Conservation (phyloP, 2,888 invertebrate species). For the Drosophila histrio region DNA sequence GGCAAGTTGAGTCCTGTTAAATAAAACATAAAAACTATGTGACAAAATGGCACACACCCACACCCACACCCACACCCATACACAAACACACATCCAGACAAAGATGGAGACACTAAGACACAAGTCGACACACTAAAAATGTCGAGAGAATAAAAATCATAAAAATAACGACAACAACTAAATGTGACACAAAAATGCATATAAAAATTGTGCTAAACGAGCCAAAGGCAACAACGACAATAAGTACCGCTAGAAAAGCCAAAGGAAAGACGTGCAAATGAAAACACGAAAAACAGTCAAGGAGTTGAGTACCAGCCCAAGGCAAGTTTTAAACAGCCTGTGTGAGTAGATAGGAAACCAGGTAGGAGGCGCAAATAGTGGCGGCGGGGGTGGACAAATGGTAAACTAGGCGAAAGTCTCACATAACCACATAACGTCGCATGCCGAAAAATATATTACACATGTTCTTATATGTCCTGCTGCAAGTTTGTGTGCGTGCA, state of each 20-base stretch:
- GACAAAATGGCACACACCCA: slow-evolving; percentile 58
- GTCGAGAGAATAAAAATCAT: slow-evolving; percentile 71
- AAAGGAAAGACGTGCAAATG: slow-evolving; percentile 43
- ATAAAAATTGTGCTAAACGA: slow-evolving; percentile 56
- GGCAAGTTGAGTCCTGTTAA: slow-evolving; percentile 43
- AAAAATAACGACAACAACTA: slow-evolving; percentile 67
- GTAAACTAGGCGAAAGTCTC: slow-evolving; percentile 62
- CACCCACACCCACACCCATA: slow-evolving; percentile 25
- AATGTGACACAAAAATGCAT: slow-evolving; percentile 68
- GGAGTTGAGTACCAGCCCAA: slow-evolving; percentile 1
- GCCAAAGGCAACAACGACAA: slow-evolving; percentile 16
- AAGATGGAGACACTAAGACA: slow-evolving; percentile 5
- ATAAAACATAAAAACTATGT: slow-evolving; percentile 80
- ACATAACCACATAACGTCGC: slow-evolving; percentile 51
- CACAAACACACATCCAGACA: neutral
- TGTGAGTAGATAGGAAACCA: neutral
- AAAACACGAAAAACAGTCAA: slow-evolving; percentile 34
- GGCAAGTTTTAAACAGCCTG: slow-evolving; percentile 18
- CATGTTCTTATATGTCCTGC: slow-evolving; percentile 25
- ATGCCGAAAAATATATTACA: slow-evolving; percentile 55
- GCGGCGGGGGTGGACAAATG: neutral
- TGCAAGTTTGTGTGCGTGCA: neutral
- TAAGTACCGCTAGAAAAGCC: slow-evolving; percentile 11
- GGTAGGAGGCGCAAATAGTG: neutral
- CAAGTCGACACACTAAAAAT: slow-evolving; percentile 56